Base-by-base conservation (phyloP, 92 coral and sea anemone species). In the Porites rus region DNA sequence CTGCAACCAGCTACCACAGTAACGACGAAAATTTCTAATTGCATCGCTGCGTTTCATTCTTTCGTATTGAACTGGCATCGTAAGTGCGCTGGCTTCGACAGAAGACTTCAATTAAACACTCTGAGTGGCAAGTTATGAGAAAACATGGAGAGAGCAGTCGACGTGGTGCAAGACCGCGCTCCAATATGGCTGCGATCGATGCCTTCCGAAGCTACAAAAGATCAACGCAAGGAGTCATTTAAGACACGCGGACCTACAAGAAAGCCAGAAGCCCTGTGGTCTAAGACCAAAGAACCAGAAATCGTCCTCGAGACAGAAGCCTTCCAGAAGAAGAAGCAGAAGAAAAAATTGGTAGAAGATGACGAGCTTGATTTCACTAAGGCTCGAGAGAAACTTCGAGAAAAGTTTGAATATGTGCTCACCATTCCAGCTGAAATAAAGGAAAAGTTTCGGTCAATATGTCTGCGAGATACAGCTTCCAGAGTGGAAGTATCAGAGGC, bases 401-500 rank as follows among this genome's bases (percentile, higher is more conserved):
- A 67, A 46, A 90, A 81, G 22, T 63, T 92, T 58, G 91, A 50
- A 6, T 18, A 82, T 11, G 87, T 87, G 1, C 71, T 77, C 22
- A 89, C 95, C 12, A 17, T 92, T 25, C 91, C 93, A 0, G 18
- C 62, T 51, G 96, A 91, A 59, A 85, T 95, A 17, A 95, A 93
- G 63, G 93, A 93, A 58, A 93, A 93, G 63, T 69, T 95, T 59
- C 96, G 86, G 70, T 69, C 94, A 38, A 95, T 78, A 58, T 89
- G 92, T 72, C 86, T 75, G 71, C 82, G 92, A 28, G 81, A 86
- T 43, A 75, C 69, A 12, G 75, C 59, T n/a, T 90, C 80, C 5
- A 64, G 65, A 12, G 91, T 80, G 3, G 93, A 86, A 14, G 20
- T 60, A 7, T 43, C 6, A 19, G 95, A 86, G 17, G 20, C 60